Conservation (phyloP, 2,888 invertebrate species). For the Autographa gamma region DNA sequence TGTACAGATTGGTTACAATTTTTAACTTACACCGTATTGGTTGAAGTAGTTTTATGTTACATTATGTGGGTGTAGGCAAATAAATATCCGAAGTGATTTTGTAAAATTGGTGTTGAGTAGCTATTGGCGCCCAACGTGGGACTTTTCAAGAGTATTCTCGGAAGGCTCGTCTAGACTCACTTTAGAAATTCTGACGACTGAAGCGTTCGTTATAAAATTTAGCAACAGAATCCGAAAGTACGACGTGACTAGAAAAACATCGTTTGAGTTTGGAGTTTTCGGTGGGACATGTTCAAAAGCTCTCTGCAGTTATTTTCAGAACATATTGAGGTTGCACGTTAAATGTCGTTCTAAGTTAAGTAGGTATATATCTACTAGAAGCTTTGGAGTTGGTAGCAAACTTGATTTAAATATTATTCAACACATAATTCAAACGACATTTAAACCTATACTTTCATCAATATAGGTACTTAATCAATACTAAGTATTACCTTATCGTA, state of each 20-base stretch:
- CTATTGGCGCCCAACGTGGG: slow-evolving; percentile 3
- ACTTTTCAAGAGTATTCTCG: neutral
- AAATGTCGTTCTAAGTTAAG: neutral
- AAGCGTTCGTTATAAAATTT: neutral
- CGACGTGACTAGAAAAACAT: slow-evolving; percentile 2
- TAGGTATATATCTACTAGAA: neutral
- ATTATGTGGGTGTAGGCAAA: neutral
- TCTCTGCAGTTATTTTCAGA: slow-evolving; percentile 1
- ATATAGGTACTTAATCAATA: too few species aligned
- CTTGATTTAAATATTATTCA: neutral
- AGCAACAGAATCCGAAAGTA: slow-evolving; percentile 2
- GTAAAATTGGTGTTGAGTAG: neutral
- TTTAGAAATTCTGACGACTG: neutral
- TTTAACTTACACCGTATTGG: slow-evolving; percentile 5
- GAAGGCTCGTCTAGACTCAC: neutral
- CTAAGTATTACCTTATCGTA: too few species aligned
- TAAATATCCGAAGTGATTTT: neutral
- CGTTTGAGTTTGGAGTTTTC: neutral
- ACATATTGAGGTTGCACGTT: slow-evolving; percentile 1
- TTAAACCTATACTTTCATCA: too few species aligned
- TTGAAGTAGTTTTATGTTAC: neutral
- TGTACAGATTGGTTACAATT: slow-evolving; percentile 28
- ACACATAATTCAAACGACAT: neutral
- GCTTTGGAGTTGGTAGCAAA: neutral
- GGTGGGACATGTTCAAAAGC: slow-evolving; percentile 2